These are phyloP conservation scores for Uria aalge DNA, from an alignment of 2,113 vertebrate species.

Conservation along the genomic window DNA sequence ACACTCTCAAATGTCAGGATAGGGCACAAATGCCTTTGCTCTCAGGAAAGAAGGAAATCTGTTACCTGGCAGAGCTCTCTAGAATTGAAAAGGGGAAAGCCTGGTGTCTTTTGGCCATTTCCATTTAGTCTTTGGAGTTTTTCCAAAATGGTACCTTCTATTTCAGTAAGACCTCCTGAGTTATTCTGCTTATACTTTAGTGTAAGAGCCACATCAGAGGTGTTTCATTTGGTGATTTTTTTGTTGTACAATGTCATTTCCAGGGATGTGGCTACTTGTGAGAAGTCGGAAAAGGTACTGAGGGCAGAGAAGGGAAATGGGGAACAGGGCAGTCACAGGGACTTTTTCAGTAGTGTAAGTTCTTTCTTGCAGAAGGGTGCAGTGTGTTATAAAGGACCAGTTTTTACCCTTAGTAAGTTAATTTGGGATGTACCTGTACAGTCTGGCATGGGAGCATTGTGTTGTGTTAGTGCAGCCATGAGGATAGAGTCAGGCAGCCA, in stretches of 20 bases:
- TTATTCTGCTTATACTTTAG: neutral
- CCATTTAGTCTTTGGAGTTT: neutral
- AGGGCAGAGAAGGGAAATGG: neutral
- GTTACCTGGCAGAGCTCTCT: neutral
- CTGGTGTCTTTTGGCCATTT: neutral
- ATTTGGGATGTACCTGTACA: neutral
- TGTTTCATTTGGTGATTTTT: neutral
- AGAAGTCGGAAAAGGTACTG: neutral
- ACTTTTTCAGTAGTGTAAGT: neutral
- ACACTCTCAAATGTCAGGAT: neutral
- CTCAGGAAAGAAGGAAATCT: neutral
- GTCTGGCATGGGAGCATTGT: accelerated
- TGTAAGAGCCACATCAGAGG: neutral
- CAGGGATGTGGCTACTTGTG: neutral
- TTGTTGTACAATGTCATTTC: neutral
- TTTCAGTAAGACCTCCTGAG: neutral
- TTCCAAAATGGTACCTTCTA: neutral
- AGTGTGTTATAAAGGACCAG: neutral
- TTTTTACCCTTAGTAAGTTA: neutral
- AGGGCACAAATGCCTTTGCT: neutral
- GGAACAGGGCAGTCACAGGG: neutral
- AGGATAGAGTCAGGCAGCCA: neutral
- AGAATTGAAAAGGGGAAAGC: neutral
- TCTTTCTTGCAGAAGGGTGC: neutral
- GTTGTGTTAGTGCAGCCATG: neutral